A percentile compares a stretch with the other conserved stretches of the same genome.
Conservation (phyloP, 2,888 invertebrate species). For the Tinea semifulvella region DNA sequence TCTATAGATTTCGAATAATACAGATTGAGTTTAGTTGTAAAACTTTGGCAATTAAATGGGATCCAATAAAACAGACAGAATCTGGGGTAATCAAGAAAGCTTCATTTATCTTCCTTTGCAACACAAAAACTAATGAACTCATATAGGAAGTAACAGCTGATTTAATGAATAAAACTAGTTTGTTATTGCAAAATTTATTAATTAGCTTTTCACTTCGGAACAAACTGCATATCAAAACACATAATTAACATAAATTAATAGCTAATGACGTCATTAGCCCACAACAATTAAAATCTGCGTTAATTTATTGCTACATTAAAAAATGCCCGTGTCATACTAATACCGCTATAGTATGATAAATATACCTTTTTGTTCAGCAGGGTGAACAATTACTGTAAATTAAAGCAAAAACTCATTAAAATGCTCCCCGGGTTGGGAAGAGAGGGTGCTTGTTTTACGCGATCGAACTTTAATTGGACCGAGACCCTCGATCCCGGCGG, state of each 20-base stretch:
- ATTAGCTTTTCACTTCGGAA: no score
- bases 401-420: conserved; percentile 59
- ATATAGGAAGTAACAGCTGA: no score
- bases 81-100: conserved; percentile 3
- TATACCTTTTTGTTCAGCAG: conserved; percentile 2
- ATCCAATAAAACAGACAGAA: background rate
- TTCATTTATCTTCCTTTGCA: conserved; percentile 2
- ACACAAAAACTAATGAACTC: conserved; percentile 3
- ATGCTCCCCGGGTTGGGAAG: conserved; percentile 28
- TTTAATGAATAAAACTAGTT: no score
- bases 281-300: no score
- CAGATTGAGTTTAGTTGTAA: conserved; percentile 33
- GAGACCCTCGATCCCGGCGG: conserved; percentile 12
- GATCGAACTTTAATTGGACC: conserved; percentile 49
- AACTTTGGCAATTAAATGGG: conserved; percentile 31
- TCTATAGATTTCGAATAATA: conserved; percentile 7
- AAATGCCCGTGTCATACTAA: no score
- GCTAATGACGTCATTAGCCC: no score
- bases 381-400: conserved; percentile 58
- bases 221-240: no score
- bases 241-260: no score
- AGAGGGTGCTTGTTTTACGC: conserved; percentile 32
- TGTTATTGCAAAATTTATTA: no score
- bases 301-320: no score
- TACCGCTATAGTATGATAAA: conserved; percentile 8